A percentile compares a stretch with the other conserved stretches of the same genome.
phyloP scores from a whole-genome alignment of 2,797 vertebrate species.

The Neosilurus mollespiculum region DNA sequence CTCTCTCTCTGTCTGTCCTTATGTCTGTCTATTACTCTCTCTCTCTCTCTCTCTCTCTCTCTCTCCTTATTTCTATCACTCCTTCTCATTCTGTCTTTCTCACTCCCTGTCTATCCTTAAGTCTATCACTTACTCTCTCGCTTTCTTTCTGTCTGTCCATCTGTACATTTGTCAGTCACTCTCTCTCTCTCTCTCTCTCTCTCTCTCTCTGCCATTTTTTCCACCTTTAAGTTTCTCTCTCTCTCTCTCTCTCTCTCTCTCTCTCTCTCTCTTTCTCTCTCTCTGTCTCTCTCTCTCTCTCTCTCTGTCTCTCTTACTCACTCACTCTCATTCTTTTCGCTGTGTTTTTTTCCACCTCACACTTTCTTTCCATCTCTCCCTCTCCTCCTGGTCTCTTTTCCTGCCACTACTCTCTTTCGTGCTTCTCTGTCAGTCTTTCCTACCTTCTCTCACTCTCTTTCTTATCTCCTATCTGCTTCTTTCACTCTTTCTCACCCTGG shows the following conservation, averaged over 20 bases:
- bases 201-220: slow-evolving; percentile 41
- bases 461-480: neutral
- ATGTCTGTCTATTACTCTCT: too few relatives aligned
- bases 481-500: neutral
- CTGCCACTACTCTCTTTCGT: too few relatives aligned
- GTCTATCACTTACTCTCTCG: neutral
- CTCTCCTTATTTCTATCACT: neutral
- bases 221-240: neutral
- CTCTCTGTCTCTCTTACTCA: slow-evolving; percentile 4
- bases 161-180: neutral
- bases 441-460: neutral
- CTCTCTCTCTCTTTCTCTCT: neutral
- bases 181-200: neutral
- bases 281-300: slow-evolving; percentile 38
- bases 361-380: neutral
- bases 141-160: neutral
- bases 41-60: too few relatives aligned
- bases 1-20: neutral
- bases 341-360: neutral
- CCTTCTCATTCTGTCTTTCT: neutral
- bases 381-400: neutral
- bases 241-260: slow-evolving; percentile 39
- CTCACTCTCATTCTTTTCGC: neutral
- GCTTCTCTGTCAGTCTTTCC: slow-evolving; percentile 21
- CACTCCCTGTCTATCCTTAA: neutral